Percentiles rank a stretch among this genome's conserved stretches.
Evolutionary conservation across 2,113 vertebrate genomes (phyloP).

Genomic region (Rana temporaria): DNA sequence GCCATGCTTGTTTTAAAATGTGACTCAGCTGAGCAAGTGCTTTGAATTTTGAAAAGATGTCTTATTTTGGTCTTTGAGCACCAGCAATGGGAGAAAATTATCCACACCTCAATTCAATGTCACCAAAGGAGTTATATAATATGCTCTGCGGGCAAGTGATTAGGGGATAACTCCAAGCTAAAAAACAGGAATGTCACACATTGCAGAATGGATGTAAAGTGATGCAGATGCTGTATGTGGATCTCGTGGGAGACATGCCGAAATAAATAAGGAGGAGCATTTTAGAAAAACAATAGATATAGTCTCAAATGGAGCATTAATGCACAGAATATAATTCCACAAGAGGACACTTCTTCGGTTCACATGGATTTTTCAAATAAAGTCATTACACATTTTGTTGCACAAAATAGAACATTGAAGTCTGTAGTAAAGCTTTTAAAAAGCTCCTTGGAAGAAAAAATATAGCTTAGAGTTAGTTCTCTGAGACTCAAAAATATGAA

Average conservation of each 20-base stretch:
- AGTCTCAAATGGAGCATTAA: conserved; percentile 18
- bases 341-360: conserved; percentile 28
- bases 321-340: conserved; percentile 11
- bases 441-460: background rate
- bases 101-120: no score
- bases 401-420: background rate
- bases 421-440: background rate
- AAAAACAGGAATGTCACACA: background rate
- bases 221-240: background rate
- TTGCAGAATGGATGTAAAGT: background rate
- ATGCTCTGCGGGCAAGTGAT: background rate
- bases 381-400: background rate
- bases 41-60: no score
- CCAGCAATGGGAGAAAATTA: no score
- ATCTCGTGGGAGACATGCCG: background rate
- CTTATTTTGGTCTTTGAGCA: no score
- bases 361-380: conserved; percentile 1
- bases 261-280: conserved; percentile 5
- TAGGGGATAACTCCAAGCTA: background rate
- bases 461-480: no score
- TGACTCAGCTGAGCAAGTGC: no score
- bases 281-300: background rate
- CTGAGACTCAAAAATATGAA: background rate
- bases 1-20: no score
- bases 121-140: background rate